Base-by-base conservation (phyloP, 1,140 invertebrate species). In the Pectinophora gossypiella region DNA sequence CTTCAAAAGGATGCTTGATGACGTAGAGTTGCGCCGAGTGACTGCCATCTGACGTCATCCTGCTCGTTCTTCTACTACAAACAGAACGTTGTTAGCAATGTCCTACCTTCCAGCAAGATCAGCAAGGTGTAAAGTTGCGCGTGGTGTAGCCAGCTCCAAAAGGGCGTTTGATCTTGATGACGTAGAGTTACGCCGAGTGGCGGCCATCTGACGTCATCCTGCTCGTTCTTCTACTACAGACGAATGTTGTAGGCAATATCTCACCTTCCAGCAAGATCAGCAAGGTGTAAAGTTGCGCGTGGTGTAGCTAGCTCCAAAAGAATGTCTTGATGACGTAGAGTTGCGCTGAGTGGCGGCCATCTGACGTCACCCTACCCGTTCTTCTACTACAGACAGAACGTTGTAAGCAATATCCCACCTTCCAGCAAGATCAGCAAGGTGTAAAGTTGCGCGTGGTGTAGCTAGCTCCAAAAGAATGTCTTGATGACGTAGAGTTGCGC, bases 131-230 rank as follows among this genome's bases (percentile, higher is more conserved):
- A 93, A 80, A 58, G 91, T 91, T 56, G 90, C 89, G 3, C 61
- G 69, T 0, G 55, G 54, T 15, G 72, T 71, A 7, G 63, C 62
- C n/a, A 89, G 56, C 21, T 89, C 90, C 52, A 92, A 89, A 35
- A 92, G 83, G 4, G 91, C 89, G 72, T 92, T 91, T 58, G 90
- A 91, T 3, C 92, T 72, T 58, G 91, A 92, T n/a, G 88, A 89
- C 48, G 72, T 63, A 1, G 73, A 68, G 61, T 90, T 90, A 1
- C 72, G 82, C 0, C 69, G 59, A 2, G 89, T 90, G 3, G 87
- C 88, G 3, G 87, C 88, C 15, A 78, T 80, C 19, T 78, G 70
- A 6, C 91, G 76, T 10, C 87, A 74, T 2, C 66, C 59, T 20
- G 88, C 83, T 1, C 91, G 91, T 51, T 84, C 76, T 22, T 77